Base-by-base conservation (phyloP, 2,797 vertebrate genomes). In the Protosalanx chinensis region DNA sequence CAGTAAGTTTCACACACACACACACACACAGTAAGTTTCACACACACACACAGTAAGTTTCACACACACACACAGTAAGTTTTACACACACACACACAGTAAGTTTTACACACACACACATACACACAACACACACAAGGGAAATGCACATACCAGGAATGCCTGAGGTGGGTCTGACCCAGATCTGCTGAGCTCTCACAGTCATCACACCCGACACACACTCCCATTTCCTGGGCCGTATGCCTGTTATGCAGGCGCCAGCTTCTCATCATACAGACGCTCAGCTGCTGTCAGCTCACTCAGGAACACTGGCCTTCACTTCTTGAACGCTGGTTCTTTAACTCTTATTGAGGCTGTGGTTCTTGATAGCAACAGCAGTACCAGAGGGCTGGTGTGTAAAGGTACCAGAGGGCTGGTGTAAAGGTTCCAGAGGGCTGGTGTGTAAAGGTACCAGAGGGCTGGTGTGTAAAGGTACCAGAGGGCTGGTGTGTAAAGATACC, bases 91-190 rank as follows among this genome's bases (percentile, higher is more conserved):
- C 71, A 62, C 41, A 72, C 49, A 53, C 51, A 53, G 37, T 41
- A 41, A 41, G 37, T 7, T 41, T 41, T 7, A 41, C 37, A 41
- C 12, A n/a, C 51, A 56, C 18, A 56, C 51, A 53, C 51, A 53
- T 1, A 16, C 49, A 51, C 49, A 51, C 51, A 58, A 66, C 20
- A 51, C 15, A 66, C 23, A 53, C 64, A 71, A 51, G 62, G 33
- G 67, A 70, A 77, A 72, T 64, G 76, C 69, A 81, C 75, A 87
- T 88, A 77, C 87, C 88, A 71, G 76, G 66, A 75, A 90, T 90
- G 88, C 88, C 87, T 82, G 84, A 85, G 85, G 76, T 81, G 35
- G 75, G 78, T 5, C 80, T 84, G 85, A 88, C 85, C 88, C 85
- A 87, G 75, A 88, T 88, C 76, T 75, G 80, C 33, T 67, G 30